Percentiles rank a stretch among this genome's conserved stretches.
Conservation (phyloP, 2,113 vertebrate genomes). For the Verasper variegatus region DNA sequence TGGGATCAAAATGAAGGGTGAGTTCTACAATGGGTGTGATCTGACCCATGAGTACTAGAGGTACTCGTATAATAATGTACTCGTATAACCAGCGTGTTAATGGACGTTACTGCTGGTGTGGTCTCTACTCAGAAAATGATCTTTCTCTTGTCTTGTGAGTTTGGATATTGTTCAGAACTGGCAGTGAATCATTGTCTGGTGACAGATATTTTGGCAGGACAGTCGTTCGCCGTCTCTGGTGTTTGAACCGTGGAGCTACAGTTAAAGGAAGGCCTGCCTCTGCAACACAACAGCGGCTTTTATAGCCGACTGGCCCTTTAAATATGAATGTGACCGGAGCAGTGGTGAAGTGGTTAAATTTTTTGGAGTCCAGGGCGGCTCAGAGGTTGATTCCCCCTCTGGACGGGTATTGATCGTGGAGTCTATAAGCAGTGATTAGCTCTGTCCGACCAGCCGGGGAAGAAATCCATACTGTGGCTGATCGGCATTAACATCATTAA, state of each 20-base stretch:
- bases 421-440: slow-evolving; percentile 66
- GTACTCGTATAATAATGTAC: not conserved
- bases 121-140: not conserved
- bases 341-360: slow-evolving; percentile 42
- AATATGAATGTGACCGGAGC: not conserved
- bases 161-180: not conserved
- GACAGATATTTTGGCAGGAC: not conserved
- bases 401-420: slow-evolving; percentile 60
- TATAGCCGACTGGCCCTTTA: slow-evolving; percentile 5
- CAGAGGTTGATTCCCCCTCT: slow-evolving; percentile 54
- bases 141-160: not conserved
- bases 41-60: too few species aligned
- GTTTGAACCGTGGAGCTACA: not conserved
- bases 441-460: slow-evolving; percentile 53
- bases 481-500: slow-evolving; percentile 74
- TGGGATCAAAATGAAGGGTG: not conserved
- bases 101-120: not conserved
- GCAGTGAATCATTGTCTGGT: not conserved
- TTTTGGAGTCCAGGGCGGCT: slow-evolving; percentile 34
- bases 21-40: too few species aligned
- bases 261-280: not conserved
- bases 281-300: not conserved
- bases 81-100: not conserved
- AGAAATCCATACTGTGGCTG: slow-evolving; percentile 69
- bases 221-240: not conserved